phyloP scores from a whole-genome alignment of 2,113 vertebrate species.

The Toxostoma redivivum region DNA sequence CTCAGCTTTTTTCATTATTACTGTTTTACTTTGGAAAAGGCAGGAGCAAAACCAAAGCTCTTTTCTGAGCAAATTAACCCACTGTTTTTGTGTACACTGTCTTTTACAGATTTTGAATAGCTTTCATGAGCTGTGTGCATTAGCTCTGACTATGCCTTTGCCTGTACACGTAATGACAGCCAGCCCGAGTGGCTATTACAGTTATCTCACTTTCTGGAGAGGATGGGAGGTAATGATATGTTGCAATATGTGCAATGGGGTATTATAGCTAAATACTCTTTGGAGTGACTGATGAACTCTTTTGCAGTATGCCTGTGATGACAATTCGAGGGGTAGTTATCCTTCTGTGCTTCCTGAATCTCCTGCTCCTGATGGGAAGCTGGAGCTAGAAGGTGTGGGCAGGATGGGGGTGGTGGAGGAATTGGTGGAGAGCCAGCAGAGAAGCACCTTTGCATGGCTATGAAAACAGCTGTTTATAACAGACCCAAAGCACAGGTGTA shows the following conservation, averaged over 20 bases:
- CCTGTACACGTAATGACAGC: conserved; percentile 22
- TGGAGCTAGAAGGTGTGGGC: not conserved
- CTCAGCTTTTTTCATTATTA: not conserved
- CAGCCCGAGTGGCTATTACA: conserved; percentile 9
- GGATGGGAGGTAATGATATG: conserved; percentile 53
- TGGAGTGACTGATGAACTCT: conserved; percentile 37
- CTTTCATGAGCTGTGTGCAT: conserved; percentile 22
- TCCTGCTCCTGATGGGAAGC: not conserved
- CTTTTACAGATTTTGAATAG: conserved; percentile 31
- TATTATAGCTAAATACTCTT: conserved; percentile 33
- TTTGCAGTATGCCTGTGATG: not conserved
- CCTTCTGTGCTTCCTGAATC: conserved; percentile 12
- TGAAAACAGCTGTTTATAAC: not conserved
- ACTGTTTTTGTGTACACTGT: not conserved
- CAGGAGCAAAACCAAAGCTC: not conserved
- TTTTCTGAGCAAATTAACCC: conserved; percentile 26
- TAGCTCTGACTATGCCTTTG: not conserved
- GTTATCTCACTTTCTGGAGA: conserved; percentile 44
- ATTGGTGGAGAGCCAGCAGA: not conserved
- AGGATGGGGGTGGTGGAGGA: not conserved
- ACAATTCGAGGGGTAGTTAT: not conserved
- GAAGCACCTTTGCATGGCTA: not conserved
- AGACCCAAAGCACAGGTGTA: not conserved
- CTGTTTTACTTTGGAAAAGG: not conserved
- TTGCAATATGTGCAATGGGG: conserved; percentile 51